Evolutionary conservation across 2,113 vertebrate genomes (phyloP), one percentile per base, ranked within the genome.

Genomic region (Conger conger): DNA sequence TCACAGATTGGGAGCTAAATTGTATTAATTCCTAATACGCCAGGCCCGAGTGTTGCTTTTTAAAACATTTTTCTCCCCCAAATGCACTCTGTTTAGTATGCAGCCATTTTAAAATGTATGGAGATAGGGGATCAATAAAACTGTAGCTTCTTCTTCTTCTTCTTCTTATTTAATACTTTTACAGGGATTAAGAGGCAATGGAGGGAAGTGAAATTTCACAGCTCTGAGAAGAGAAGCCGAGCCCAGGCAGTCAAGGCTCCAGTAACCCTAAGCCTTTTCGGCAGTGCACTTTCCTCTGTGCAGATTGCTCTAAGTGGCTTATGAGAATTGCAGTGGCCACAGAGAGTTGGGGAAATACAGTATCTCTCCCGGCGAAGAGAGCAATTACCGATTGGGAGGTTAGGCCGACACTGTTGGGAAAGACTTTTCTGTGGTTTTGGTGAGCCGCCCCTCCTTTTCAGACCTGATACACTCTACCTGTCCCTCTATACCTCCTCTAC

Each of bases 241-340:
- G 63, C 85, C 82, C 81, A 80, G 85, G 87, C 89, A 86, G 88
- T 91, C 91, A 89, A 86, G 89, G 88, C 89, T 94, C 85, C 85
- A 91, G 86, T 91, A 91, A 89, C 89, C 90, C 20, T 93, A 93
- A 93, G 91, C 92, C 86, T 81, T 90, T 87, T 90, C 87, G 63
- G 53, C 88, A 88, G 86, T 90, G 84, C 80, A 88, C 87, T 86
- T 87, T 83, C 86, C 87, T 84, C 50, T 42, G 87, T 86, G 82
- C 91, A 92, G 89, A 90, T 91, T 92, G 91, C 86, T 88, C 86
- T 92, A 92, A 94, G 92, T 93, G 92, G 91, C 91, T 94, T 91
- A 91, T 89, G 91, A 88, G 91, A 92, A 91, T 93, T 86, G 87
- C 83, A 85, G 81, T 83, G 88, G 85, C 84, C 35, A 45, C 76